A percentile compares a stretch with the other conserved stretches of the same genome.
phyloP scores from a whole-genome alignment of 2,888 invertebrate genomes.

The Phlogophora meticulosa region DNA sequence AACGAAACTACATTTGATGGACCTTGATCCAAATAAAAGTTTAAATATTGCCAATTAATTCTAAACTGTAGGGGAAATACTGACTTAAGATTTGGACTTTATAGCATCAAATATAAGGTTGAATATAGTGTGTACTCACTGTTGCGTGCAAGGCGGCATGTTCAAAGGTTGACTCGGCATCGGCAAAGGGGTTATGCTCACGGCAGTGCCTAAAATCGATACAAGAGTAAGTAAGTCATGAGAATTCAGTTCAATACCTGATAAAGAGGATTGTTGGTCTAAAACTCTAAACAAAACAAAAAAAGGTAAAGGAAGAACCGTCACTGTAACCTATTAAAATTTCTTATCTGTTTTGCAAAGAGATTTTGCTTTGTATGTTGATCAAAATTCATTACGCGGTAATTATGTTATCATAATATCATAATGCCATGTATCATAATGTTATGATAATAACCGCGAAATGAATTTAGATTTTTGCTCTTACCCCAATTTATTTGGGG shows the following conservation, averaged over 20 bases:
- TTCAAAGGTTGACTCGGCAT: slow-evolving; percentile 78
- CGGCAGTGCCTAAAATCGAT: slow-evolving; percentile 81
- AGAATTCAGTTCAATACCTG: neutral
- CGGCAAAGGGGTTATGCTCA: slow-evolving; percentile 83
- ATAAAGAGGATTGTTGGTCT: neutral
- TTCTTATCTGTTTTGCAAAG: too few species aligned
- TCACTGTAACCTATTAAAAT: too few species aligned
- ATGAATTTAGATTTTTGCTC: too few species aligned
- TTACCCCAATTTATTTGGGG: too few species aligned
- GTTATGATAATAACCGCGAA: too few species aligned
- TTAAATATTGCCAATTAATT: slow-evolving; percentile 13
- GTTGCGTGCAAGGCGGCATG: slow-evolving; percentile 84
- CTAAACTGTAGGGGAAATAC: neutral
- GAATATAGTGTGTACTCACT: slow-evolving; percentile 79
- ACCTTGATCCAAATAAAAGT: slow-evolving; percentile 11
- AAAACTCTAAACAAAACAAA: too few species aligned
- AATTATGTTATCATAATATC: too few species aligned
- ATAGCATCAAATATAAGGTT: slow-evolving; percentile 15
- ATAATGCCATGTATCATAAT: too few species aligned
- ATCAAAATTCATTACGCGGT: too few species aligned
- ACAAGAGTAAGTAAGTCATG: slow-evolving; percentile 17
- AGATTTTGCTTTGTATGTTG: too few species aligned
- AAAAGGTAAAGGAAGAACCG: too few species aligned
- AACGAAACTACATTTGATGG: neutral
- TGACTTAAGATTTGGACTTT: slow-evolving; percentile 3